Evolutionary conservation across 2,113 vertebrate species (phyloP).

Genomic region (Herpetotheres cachinnans): DNA sequence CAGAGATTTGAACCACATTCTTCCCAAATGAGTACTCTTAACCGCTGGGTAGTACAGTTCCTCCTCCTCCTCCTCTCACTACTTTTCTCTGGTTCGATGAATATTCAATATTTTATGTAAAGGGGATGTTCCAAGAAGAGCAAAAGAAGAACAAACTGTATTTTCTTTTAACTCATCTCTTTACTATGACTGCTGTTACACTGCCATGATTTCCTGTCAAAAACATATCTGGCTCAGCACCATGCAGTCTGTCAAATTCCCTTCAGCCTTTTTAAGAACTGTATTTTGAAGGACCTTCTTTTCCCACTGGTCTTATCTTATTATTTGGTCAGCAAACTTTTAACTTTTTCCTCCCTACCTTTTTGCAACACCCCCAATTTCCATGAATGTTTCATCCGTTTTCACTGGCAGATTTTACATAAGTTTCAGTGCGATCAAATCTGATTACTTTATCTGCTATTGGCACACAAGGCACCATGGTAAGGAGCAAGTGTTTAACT

Average conservation of each 20-base stretch:
- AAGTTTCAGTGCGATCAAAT: neutral
- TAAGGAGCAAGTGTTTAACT: neutral
- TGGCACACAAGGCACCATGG: neutral
- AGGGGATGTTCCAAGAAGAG: neutral
- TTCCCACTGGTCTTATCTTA: neutral
- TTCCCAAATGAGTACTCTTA: neutral
- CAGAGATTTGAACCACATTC: neutral
- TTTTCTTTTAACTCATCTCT: neutral
- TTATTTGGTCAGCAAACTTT: neutral
- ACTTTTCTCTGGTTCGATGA: neutral
- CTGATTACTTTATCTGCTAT: neutral
- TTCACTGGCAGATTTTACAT: neutral
- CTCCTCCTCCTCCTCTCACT: neutral
- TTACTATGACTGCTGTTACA: neutral
- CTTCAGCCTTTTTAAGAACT: neutral
- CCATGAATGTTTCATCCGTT: neutral
- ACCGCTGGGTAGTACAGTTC: neutral
- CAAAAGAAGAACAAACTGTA: neutral
- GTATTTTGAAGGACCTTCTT: neutral
- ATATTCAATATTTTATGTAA: conserved; percentile 19
- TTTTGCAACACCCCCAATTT: neutral
- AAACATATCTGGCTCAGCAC: neutral
- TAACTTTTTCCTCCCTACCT: neutral
- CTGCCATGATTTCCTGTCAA: neutral
- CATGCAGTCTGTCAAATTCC: conserved; percentile 29